These are phyloP conservation scores for Desoria tigrina DNA, from an alignment of 2,888 invertebrate genomes.

Conservation along the genomic window DNA sequence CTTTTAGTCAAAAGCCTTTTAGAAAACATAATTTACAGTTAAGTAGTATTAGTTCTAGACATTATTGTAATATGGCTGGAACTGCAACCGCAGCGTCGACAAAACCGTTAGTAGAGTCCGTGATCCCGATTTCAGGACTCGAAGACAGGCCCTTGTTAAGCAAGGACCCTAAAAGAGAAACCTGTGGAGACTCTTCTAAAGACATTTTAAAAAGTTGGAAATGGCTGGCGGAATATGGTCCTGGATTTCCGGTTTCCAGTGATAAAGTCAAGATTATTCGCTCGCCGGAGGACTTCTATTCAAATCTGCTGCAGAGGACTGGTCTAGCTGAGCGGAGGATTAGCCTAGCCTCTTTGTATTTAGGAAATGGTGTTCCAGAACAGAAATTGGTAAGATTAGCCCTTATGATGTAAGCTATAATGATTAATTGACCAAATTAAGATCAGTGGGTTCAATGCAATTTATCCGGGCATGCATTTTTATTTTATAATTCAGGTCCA, in stretches of 20 bases:
- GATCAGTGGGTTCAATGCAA: not conserved
- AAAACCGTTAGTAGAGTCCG: not conserved
- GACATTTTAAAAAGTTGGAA: slow-evolving; percentile 18
- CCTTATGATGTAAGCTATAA: slow-evolving; percentile 4
- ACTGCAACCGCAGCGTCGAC: not conserved
- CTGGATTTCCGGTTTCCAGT: slow-evolving; percentile 59
- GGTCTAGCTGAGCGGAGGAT: slow-evolving; percentile 69
- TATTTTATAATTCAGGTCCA: slow-evolving; percentile 62
- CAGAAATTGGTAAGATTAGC: slow-evolving; percentile 65
- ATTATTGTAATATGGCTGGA: not conserved
- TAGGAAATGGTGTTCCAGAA: slow-evolving; percentile 86
- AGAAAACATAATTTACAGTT: too few relatives aligned
- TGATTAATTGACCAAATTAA: slow-evolving; percentile 1
- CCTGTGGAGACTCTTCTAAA: not conserved
- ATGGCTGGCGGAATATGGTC: slow-evolving; percentile 45
- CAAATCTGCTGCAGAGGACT: slow-evolving; percentile 69
- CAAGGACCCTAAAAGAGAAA: not conserved
- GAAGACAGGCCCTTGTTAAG: not conserved
- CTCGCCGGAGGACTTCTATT: slow-evolving; percentile 76
- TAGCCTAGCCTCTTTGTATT: slow-evolving; percentile 84
- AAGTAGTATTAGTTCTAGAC: too few relatives aligned
- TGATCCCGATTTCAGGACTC: not conserved
- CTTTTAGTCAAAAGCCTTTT: too few relatives aligned
- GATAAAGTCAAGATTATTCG: slow-evolving; percentile 69
- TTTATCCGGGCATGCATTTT: too few relatives aligned